A percentile compares a stretch with the other conserved stretches of the same genome.
These are phyloP conservation scores for Thereva unica DNA, from an alignment of 2,888 invertebrate species.

Conservation along the genomic window DNA sequence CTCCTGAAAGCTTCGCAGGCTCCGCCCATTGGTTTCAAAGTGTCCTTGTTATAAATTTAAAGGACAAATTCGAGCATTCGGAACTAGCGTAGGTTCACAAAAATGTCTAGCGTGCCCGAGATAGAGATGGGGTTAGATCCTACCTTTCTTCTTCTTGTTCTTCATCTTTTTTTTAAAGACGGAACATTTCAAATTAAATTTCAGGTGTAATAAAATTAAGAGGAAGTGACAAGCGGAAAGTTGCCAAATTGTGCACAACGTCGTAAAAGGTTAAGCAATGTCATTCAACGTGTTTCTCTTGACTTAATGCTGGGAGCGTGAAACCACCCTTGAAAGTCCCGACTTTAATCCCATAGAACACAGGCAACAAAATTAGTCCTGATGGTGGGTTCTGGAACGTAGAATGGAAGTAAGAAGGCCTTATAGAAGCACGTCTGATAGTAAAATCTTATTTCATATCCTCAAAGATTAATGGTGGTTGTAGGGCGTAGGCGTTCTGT, in stretches of 20 bases:
- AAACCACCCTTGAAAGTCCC: neutral
- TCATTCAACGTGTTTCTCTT: conserved; percentile 33
- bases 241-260: conserved; percentile 37
- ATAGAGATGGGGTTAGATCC: no score
- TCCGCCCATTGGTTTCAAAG: conserved; percentile 1
- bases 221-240: conserved; percentile 33
- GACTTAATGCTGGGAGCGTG: conserved; percentile 23
- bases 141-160: neutral
- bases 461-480: conserved; percentile 30
- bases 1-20: neutral
- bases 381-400: neutral
- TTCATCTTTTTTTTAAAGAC: conserved; percentile 20
- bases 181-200: conserved; percentile 37
- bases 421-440: conserved; percentile 26
- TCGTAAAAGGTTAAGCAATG: conserved; percentile 38
- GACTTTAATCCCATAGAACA: neutral
- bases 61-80: neutral
- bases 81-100: no score
- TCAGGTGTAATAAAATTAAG: conserved; percentile 39
- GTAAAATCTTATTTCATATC: conserved; percentile 35
- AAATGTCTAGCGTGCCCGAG: no score
- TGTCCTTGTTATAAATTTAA: neutral
- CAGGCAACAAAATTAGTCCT: neutral
- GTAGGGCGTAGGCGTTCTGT: conserved; percentile 5
- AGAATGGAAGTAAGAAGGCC: conserved; percentile 2